A percentile compares a stretch with the other conserved stretches of the same genome.
These are phyloP conservation scores for Chrysomallon squamiferum DNA, from an alignment of 1,140 invertebrate genomes.

Conservation along the genomic window DNA sequence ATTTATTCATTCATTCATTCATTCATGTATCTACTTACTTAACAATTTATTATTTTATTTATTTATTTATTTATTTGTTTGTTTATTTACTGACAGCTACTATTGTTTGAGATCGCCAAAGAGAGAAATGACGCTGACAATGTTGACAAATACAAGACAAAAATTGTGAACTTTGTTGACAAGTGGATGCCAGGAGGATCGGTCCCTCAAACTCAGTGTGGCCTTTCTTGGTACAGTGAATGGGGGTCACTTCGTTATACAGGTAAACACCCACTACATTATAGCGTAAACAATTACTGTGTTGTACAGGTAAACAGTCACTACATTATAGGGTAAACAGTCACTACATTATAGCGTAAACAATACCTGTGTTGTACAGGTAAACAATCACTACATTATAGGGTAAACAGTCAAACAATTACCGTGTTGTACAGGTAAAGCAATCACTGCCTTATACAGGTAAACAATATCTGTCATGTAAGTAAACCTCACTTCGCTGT, in stretches of 20 bases:
- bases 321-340: background rate
- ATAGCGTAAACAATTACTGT: background rate
- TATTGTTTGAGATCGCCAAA: too few relatives aligned
- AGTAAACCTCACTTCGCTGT: background rate
- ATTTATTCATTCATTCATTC: too few relatives aligned
- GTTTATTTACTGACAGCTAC: too few relatives aligned
- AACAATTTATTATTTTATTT: background rate
- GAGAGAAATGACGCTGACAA: too few relatives aligned
- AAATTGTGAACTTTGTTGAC: slow-evolving; percentile 31
- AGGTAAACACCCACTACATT: slow-evolving; percentile 18
- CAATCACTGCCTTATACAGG: background rate
- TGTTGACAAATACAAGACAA: slow-evolving; percentile 26
- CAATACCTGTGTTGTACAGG: background rate
- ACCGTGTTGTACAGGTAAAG: background rate
- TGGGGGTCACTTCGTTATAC: slow-evolving; percentile 53
- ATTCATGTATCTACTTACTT: too few relatives aligned
- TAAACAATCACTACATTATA: background rate
- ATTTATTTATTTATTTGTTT: too few relatives aligned
- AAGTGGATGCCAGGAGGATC: slow-evolving; percentile 48
- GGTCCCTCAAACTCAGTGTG: slow-evolving; percentile 43
- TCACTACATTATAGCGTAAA: background rate
- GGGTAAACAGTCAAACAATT: background rate
- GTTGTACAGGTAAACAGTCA: background rate
- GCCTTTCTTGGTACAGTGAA: slow-evolving; percentile 38
- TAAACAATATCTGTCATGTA: background rate